phyloP scores from a whole-genome alignment of 2,113 vertebrate species.

The Leptosomus discolor region DNA sequence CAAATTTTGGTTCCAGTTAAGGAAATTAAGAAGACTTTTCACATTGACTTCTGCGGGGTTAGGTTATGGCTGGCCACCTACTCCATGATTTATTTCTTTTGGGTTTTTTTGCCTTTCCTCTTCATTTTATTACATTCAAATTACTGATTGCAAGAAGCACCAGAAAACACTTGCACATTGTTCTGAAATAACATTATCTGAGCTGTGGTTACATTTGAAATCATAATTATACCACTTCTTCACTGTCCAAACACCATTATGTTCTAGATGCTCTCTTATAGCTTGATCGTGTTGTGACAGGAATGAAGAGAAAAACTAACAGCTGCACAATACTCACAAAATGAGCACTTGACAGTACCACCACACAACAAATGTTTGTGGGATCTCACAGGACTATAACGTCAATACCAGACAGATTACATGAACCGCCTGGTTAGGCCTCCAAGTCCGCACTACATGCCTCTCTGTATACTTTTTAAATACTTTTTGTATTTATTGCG shows the following conservation, averaged over 20 bases:
- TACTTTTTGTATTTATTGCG: neutral
- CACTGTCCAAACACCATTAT: constrained; percentile 37
- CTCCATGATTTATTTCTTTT: neutral
- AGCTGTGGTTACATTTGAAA: constrained; percentile 28
- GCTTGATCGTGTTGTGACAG: constrained; percentile 9
- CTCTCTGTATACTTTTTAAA: neutral
- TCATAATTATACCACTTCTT: constrained; percentile 26
- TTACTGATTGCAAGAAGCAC: neutral
- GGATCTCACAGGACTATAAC: neutral
- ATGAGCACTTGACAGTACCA: neutral
- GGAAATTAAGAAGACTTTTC: neutral
- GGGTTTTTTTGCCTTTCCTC: neutral
- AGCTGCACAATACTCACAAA: neutral
- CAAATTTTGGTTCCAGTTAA: neutral
- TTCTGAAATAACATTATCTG: constrained; percentile 20
- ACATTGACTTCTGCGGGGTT: neutral
- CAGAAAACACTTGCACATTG: neutral
- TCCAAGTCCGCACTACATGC: neutral
- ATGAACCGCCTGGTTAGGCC: neutral
- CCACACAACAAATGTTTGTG: neutral
- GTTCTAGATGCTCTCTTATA: constrained; percentile 2
- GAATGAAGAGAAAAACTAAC: neutral
- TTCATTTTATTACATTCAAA: neutral
- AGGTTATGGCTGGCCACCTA: neutral
- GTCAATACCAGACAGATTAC: neutral